A percentile compares a stretch with the other conserved stretches of the same genome.
phyloP scores from a whole-genome alignment of 2,113 vertebrate species.

The Microtus ochrogaster region DNA sequence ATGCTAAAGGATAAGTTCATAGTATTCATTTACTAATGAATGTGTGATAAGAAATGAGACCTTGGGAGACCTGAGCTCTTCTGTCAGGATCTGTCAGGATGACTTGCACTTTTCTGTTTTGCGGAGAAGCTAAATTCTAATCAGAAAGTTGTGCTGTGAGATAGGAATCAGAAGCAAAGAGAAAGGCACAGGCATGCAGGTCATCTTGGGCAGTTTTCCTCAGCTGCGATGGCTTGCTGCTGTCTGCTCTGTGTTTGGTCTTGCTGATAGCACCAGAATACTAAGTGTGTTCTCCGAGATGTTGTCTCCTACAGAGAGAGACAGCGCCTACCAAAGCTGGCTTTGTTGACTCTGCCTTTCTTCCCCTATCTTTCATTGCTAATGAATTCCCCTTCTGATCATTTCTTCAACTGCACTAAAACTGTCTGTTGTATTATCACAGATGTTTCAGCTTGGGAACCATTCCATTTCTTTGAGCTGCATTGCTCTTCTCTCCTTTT shows the following conservation, averaged over 20 bases:
- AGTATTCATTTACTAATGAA: not conserved
- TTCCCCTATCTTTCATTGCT: not conserved
- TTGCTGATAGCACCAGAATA: not conserved
- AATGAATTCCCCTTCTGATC: not conserved
- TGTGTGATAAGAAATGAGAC: not conserved
- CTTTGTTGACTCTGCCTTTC: not conserved
- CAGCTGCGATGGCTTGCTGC: not conserved
- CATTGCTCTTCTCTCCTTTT: not conserved
- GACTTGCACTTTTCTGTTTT: not conserved
- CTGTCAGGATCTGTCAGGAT: not conserved
- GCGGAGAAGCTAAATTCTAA: constrained; percentile 39
- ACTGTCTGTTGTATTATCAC: not conserved
- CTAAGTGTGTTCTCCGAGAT: not conserved
- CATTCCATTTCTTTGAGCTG: constrained; percentile 13
- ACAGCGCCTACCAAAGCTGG: not conserved
- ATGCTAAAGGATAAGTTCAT: not conserved
- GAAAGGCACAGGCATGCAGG: not conserved
- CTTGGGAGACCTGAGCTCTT: not conserved
- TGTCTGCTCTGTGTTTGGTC: not conserved
- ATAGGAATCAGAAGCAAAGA: not conserved
- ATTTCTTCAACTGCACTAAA: not conserved
- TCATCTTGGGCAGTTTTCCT: not conserved
- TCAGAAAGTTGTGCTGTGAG: constrained; percentile 34
- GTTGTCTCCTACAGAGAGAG: not conserved
- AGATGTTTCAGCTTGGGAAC: not conserved